Evolutionary conservation across 2,113 vertebrate species (phyloP), one percentile per base, ranked within the genome.

Genomic region (Conger conger): DNA sequence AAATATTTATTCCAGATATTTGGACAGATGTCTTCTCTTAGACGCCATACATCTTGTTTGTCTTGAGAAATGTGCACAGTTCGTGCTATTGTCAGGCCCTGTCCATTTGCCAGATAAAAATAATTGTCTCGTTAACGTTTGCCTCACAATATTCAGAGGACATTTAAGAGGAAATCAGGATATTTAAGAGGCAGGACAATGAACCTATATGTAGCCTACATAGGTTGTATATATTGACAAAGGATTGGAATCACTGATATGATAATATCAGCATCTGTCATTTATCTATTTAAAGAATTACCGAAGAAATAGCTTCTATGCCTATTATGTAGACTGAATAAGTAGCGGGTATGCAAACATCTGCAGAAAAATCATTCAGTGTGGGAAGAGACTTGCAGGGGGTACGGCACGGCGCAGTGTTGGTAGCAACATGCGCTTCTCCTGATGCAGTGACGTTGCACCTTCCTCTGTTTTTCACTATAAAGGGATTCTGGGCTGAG

Each of bases 371-470:
- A 40, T 50, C 81, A 40, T 9, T 20, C 38, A 33, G 38, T 83
- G 16, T 23, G 76, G 16, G 33, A 50, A 83, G 38, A 68, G 42
- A 54, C 42, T n/a, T 33, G 27, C 68, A 33, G 33, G 36, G 17
- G 30, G 13, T 54, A 33, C 17, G 57, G 53, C 35, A 35, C n/a
- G n/a, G 83, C 35, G 60, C 37, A 30, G 37, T 80, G 79, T 81
- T 60, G 80, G 37, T 54, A 79, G 35, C 80, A 68, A 16, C 81
- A 38, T 54, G 57, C 38, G 20, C 76, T 16, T 76, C 82, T 81
- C 60, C 87, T 35, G 83, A 84, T 53, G 82, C 82, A 88, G 91
- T 95, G 94, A 94, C 95, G 94, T 94, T 86, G 89, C 89, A 91
- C 90, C 93, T 93, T 90, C 87, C 91, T 87, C 85, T 35, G 84